Evolutionary conservation across 2,113 vertebrate species (phyloP).

Genomic region (Stegastes partitus): DNA sequence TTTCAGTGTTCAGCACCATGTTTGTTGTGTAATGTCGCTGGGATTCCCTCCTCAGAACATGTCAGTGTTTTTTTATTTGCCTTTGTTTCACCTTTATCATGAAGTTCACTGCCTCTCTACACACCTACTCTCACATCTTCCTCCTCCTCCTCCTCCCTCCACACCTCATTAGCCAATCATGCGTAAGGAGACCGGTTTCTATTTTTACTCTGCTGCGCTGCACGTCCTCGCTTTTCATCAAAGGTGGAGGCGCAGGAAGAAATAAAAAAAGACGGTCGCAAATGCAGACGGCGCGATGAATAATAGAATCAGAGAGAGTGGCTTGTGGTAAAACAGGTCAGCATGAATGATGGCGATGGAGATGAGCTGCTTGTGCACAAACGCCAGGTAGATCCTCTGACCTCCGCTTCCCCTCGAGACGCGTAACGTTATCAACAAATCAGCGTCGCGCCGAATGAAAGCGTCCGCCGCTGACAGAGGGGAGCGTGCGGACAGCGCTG

Average conservation of each 20-base stretch:
- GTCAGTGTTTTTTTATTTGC: neutral
- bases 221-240: constrained; percentile 43
- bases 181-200: constrained; percentile 75
- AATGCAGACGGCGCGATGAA: constrained; percentile 26
- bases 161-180: constrained; percentile 69
- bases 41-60: too few relatives aligned
- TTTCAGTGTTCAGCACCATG: too few relatives aligned
- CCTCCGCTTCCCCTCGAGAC: constrained; percentile 23
- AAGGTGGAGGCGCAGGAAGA: constrained; percentile 49
- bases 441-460: constrained; percentile 37
- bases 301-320: constrained; percentile 24
- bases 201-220: constrained; percentile 71
- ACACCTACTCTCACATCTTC: constrained; percentile 23
- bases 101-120: neutral
- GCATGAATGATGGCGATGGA: constrained; percentile 16
- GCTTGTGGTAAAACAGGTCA: neutral
- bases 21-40: too few relatives aligned
- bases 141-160: constrained; percentile 19
- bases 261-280: constrained; percentile 29
- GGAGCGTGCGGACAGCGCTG: constrained; percentile 57
- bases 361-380: neutral
- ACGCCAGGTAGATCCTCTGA: constrained; percentile 12
- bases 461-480: constrained; percentile 12
- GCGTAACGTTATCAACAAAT: constrained; percentile 45
- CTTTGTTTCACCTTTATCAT: neutral